Conservation (phyloP, 2,888 invertebrate genomes). For the Ennomos erosarius region DNA sequence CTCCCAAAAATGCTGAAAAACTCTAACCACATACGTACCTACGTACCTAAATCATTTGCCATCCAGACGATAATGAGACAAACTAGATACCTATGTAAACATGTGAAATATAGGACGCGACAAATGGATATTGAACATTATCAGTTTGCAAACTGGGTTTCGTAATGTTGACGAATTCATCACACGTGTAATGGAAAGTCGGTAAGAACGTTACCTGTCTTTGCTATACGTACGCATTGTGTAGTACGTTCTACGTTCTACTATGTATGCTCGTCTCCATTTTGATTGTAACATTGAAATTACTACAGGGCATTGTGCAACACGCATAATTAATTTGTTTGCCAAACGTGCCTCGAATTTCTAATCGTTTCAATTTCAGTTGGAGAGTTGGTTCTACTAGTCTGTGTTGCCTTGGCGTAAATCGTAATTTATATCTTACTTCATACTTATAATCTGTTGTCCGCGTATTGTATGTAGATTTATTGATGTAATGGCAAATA, state of each 20-base stretch:
- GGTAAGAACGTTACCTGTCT: slow-evolving; percentile 6
- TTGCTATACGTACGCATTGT: neutral
- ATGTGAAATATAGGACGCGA: slow-evolving; percentile 37
- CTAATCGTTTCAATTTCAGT: slow-evolving; percentile 12
- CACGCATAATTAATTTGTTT: slow-evolving; percentile 32
- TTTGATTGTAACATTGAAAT: slow-evolving; percentile 17
- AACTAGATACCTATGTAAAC: slow-evolving; percentile 19
- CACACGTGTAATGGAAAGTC: slow-evolving; percentile 48
- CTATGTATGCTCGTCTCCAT: slow-evolving; percentile 36
- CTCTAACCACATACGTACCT: slow-evolving; percentile 2
- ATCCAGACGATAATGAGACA: slow-evolving; percentile 17
- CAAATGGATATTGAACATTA: slow-evolving; percentile 22
- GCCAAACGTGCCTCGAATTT: slow-evolving; percentile 23
- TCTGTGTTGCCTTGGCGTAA: no score
- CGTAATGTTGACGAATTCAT: slow-evolving; percentile 37
- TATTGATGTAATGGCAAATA: no score
- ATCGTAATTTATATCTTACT: no score
- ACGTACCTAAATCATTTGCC: neutral
- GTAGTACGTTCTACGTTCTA: neutral
- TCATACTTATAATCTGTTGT: no score
- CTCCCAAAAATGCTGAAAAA: slow-evolving; percentile 17
- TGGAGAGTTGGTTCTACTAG: neutral
- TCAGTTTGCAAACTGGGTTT: slow-evolving; percentile 44
- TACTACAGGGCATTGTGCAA: slow-evolving; percentile 28
- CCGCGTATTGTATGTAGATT: no score